These are phyloP conservation scores for Enteromius argenteus DNA, from an alignment of 2,797 vertebrate species.

Conservation along the genomic window DNA sequence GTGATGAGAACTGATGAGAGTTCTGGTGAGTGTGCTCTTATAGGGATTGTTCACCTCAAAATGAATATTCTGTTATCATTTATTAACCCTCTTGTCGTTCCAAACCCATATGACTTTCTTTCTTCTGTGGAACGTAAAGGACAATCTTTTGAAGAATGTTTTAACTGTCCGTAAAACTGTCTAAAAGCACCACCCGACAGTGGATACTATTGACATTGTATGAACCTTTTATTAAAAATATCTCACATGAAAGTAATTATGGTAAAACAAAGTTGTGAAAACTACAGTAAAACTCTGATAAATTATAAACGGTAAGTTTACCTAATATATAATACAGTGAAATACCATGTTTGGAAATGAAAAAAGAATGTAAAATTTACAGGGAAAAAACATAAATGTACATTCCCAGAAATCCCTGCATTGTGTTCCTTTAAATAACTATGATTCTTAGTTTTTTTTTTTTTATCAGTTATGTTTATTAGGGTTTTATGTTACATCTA, in stretches of 20 bases:
- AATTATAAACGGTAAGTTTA: too few relatives aligned
- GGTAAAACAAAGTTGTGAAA: too few relatives aligned
- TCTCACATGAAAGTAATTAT: background rate
- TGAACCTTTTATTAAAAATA: background rate
- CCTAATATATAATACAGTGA: too few relatives aligned
- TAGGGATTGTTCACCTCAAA: background rate
- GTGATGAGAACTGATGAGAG: constrained; percentile 1
- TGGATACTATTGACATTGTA: background rate
- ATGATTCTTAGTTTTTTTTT: too few relatives aligned
- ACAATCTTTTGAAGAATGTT: background rate
- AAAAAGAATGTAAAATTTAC: too few relatives aligned
- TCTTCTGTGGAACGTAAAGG: background rate
- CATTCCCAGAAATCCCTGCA: too few relatives aligned
- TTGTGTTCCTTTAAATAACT: too few relatives aligned
- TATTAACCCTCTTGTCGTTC: background rate
- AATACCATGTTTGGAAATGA: too few relatives aligned
- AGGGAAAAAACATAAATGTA: too few relatives aligned
- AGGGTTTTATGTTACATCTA: too few relatives aligned
- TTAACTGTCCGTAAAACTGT: background rate
- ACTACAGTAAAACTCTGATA: too few relatives aligned
- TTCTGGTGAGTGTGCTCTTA: background rate
- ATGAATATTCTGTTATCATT: background rate
- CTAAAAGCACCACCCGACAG: background rate
- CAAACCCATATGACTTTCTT: background rate
- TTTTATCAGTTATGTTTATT: too few relatives aligned